Conservation (phyloP, 2,113 vertebrate genomes). For the Microtus ochrogaster region DNA sequence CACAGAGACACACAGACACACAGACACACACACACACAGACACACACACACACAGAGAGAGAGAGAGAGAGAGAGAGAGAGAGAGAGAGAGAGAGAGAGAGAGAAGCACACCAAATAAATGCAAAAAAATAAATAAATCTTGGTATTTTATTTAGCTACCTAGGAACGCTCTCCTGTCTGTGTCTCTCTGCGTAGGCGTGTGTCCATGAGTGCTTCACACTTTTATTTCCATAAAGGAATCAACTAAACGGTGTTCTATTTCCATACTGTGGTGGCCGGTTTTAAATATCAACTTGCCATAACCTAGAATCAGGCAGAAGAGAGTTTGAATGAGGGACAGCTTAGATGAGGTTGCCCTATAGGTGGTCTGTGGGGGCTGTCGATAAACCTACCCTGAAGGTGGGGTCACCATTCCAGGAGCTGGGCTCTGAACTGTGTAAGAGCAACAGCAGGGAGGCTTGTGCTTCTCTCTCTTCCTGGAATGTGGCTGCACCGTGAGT, state of each 20-base stretch:
- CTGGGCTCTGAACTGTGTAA: background rate
- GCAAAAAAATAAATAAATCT: background rate
- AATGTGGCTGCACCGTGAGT: background rate
- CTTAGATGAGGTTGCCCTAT: too few relatives aligned
- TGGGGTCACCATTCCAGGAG: background rate
- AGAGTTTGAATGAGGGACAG: background rate
- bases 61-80: too few relatives aligned
- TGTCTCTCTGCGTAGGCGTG: background rate
- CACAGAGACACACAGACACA: too few relatives aligned
- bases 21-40: too few relatives aligned
- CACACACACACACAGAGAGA: background rate
- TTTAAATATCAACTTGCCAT: background rate
- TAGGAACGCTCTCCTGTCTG: background rate
- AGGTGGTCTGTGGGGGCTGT: background rate
- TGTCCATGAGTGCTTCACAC: background rate
- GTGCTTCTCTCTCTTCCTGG: background rate
- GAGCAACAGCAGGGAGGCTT: background rate
- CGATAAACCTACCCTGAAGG: background rate
- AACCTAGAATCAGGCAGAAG: background rate
- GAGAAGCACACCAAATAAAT: background rate
- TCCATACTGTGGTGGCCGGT: background rate
- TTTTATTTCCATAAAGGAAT: constrained; percentile 11
- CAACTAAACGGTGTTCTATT: background rate
- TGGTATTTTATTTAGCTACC: background rate
- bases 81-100: too few relatives aligned